Base-by-base conservation (phyloP, 2,797 vertebrate species). In the Holocentrus rufus region DNA sequence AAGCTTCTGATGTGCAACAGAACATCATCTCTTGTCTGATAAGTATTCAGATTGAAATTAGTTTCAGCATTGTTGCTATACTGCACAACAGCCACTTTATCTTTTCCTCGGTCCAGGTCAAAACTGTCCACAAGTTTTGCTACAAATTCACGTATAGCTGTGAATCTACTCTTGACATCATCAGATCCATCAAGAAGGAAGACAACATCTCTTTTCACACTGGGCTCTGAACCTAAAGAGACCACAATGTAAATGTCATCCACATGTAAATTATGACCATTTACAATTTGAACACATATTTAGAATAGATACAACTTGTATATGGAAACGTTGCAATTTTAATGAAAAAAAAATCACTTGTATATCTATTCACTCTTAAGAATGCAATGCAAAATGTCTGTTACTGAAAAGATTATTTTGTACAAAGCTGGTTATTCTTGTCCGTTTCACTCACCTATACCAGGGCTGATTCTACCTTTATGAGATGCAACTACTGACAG, bases 151-250 rank as follows among this genome's bases (percentile, higher is more conserved):
- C 82, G 69, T 66, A 95, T 85, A 17, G 77, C 79, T 74, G 80
- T 70, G 75, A 94, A 95, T 76, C 54, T 89, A 77, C 65, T 93
- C 44, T 88, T 91, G 57, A 88, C 75, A 69, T 92, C 91, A 85
- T 94, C 93, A 47, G 93, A 93, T 72, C 94, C 93, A 89, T 95
- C 94, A 87, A 95, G 85, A 59, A 95, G 91, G 83, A 95, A 94
- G 10, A 93, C 93, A 87, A 94, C 88, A 72, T 95, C 91, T 88
- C 89, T 92, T 62, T 88, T 88, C 3, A 72, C 31, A 55, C 15
- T 84, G 30, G 87, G 71, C 6, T 30, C 85, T 81, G 84, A 77
- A 84, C 86, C 92, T 93, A 88, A 20, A 82, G 85, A 68, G 62
- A 63, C 22, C 30, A 79, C 20, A 78, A 23, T 55, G 5, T 34